Conservation (phyloP, 2,888 invertebrate species). For the Lampropteryx suffumata region DNA sequence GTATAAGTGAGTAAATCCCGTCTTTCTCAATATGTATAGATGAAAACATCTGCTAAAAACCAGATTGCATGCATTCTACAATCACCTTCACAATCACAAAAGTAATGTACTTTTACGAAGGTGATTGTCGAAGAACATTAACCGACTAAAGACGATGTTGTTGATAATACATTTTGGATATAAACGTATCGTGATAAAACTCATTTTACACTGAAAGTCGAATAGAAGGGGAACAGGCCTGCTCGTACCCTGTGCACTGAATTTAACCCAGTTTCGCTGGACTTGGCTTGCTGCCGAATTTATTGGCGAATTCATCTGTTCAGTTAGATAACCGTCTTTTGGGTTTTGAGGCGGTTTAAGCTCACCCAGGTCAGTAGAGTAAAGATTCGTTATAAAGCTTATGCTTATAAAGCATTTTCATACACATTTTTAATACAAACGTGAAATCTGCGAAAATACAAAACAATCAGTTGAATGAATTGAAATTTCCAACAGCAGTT, state of each 20-base stretch:
- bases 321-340: slow-evolving; percentile 21
- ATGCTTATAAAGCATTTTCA: too few species aligned
- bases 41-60: too few species aligned
- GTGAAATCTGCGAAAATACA: slow-evolving; percentile 2
- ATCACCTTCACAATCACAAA: too few species aligned
- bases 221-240: slow-evolving; percentile 5
- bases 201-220: background rate
- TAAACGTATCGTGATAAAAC: background rate
- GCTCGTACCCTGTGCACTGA: slow-evolving; percentile 19
- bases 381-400: too few species aligned
- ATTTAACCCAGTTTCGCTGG: slow-evolving; percentile 32
- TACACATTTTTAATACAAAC: background rate
- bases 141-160: too few species aligned
- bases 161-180: background rate
- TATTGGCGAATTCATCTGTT: slow-evolving; percentile 30
- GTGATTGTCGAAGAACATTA: too few species aligned
- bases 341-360: slow-evolving; percentile 5
- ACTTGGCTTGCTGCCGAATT: slow-evolving; percentile 30
- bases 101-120: too few species aligned
- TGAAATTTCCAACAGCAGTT: slow-evolving; percentile 18
- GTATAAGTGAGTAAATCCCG: too few species aligned
- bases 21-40: too few species aligned
- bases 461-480: slow-evolving; percentile 14
- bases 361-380: background rate
- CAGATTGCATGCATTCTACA: too few species aligned